These are phyloP conservation scores for Chironomus striatipennis DNA, from an alignment of 1,140 invertebrate genomes.

Conservation along the genomic window DNA sequence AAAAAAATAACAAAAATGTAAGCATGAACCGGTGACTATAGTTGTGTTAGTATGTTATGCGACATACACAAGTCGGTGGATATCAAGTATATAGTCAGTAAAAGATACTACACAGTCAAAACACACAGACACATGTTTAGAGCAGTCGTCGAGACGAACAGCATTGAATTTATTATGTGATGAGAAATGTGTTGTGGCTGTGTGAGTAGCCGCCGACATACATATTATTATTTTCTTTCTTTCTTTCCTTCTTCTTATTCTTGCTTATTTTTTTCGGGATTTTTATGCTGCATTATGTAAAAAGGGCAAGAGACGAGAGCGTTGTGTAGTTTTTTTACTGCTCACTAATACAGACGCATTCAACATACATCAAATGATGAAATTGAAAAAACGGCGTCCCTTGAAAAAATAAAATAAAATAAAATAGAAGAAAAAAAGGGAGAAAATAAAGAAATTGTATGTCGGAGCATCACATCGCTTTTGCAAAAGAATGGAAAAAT, in stretches of 20 bases:
- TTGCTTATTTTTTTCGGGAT: constrained; percentile 1
- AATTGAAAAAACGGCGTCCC: constrained; percentile 18
- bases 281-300: constrained; percentile 24
- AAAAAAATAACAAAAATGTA: neutral
- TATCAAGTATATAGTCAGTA: neutral
- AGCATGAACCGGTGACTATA: neutral
- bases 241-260: neutral
- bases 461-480: neutral
- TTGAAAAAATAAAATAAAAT: too few species aligned
- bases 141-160: constrained; percentile 4
- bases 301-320: constrained; percentile 18
- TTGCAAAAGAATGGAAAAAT: constrained; percentile 22
- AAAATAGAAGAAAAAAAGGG: neutral
- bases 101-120: neutral
- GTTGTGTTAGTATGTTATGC: neutral
- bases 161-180: constrained; percentile 6
- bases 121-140: neutral
- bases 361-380: neutral
- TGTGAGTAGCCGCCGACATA: constrained; percentile 5
- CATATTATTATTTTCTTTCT: neutral
- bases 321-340: neutral
- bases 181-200: neutral
- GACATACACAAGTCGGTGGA: neutral
- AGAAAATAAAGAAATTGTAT: neutral
- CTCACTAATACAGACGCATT: neutral